Conservation (phyloP, 1,140 invertebrate species). For the Drosophila repletoides region DNA sequence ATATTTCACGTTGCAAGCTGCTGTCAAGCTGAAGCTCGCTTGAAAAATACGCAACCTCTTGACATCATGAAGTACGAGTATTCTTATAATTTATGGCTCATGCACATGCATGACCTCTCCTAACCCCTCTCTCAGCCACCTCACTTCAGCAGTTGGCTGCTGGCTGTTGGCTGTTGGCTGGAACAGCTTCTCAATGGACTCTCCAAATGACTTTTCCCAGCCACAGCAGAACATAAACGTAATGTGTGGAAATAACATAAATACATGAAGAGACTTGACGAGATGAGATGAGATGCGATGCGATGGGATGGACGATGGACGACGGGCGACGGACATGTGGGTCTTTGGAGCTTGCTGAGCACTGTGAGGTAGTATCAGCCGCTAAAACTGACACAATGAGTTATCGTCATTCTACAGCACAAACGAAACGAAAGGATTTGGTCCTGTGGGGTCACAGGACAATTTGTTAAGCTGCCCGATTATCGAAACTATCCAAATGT, state of each 20-base stretch:
- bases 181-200: conserved; percentile 12
- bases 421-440: conserved; percentile 13
- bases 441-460: not conserved
- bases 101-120: conserved; percentile 49
- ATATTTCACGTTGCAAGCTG: conserved; percentile 28
- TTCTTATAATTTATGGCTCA: conserved; percentile 62
- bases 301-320: too few relatives aligned
- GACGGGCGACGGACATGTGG: conserved; percentile 3
- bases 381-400: conserved; percentile 19
- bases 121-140: not conserved
- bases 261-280: conserved; percentile 12
- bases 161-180: too few relatives aligned
- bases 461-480: conserved; percentile 18
- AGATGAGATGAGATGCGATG: conserved; percentile 2
- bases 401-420: not conserved
- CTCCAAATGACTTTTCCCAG: conserved; percentile 23
- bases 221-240: conserved; percentile 41
- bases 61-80: conserved; percentile 52
- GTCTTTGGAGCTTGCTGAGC: not conserved
- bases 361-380: too few relatives aligned
- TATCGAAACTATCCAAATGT: conserved; percentile 14
- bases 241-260: conserved; percentile 49
- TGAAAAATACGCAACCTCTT: conserved; percentile 50
- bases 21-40: conserved; percentile 39
- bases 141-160: not conserved